Base-by-base conservation (phyloP, 2,888 invertebrate genomes). In the Nemoura dubitans region DNA sequence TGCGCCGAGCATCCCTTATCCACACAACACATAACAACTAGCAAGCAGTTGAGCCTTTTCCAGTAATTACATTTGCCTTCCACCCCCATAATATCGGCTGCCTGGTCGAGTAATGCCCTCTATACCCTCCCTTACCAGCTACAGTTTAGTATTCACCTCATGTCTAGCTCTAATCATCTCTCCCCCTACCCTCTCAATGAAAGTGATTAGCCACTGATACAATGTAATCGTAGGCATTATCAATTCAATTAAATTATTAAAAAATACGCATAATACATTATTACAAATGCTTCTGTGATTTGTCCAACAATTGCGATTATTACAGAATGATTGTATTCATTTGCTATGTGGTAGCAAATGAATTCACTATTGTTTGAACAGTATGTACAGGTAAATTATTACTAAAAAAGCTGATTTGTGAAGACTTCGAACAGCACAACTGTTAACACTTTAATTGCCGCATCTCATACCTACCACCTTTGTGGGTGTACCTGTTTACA, bases 111-210 rank as follows among this genome's bases (percentile, higher is more conserved):
- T 81, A 81, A 81, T 81, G 81, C 28, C 78, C 86, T 26, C 27
- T 29, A 30, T 25, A 27, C 25, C 3, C 16, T 7, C 80, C 43
- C 42, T 26, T 42, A 76, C 83, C 27, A 36, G 26, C 83, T 42
- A 78, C 80, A 86, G 59, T 86, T 85, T 85, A 77, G 76, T 80
- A 84, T 80, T 85, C 85, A 30, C 80, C 78, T 30, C 85, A 85
- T 86, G 84, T 86, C 85, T 42, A 59, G 80, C 42, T 78, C 85
- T 84, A 86, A 86, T 85, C 85, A 85, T 81, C 84, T 86, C 78
- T 77, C 83, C 29, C 77, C n/a, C 76, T 59, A 59, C 78, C 82
- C 86, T 84, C 78, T 29, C 81, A 5, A 81, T 81, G 28, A 81
- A 81, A 81, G 85, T 76, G 42, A 86, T 85, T 81, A 86, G 85